Evolutionary conservation across 2,888 invertebrate species (phyloP), one percentile per base, ranked within the genome.

Genomic region (Phasia obesa): DNA sequence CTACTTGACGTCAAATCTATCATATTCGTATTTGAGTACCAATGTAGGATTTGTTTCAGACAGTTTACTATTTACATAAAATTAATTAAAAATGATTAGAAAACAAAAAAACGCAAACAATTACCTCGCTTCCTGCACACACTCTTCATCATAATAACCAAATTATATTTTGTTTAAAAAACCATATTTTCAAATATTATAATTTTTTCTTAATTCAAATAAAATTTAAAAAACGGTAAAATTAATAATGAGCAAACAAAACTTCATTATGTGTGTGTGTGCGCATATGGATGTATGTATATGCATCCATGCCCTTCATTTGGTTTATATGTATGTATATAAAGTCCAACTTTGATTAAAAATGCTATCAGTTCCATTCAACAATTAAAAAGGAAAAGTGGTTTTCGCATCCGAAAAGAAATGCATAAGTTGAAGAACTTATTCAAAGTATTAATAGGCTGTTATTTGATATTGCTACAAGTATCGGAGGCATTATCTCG

Each of bases 261-360:
- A 35, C 35, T 35, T n/a, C n/a, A n/a, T n/a, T n/a, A n/a, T n/a
- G n/a, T n/a, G n/a, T n/a, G 11, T 35, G 9, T 35, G 11, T 35
- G 13, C 38, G 15, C 64, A 67, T 70, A 65, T 74, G 1, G 21
- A 65, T 64, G 65, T 23, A 31, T 74, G 74, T 57, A 44, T n/a
- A n/a, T n/a, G 55, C 38, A 11, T 31, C 11, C 38, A 2, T 42
- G 4, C 27, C 19, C n/a, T 31, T 17, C 0, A 15, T 31, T 47
- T n/a, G 7, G 4, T 47, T 1, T 62, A 31, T 21, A 17, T 19
- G 4, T 9, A 9, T 60, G 11, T 44, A 62, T 62, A 44, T 25
- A 35, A 51, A 4, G 17, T 15, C 19, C 15, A n/a, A 49, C 17
- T 4, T 49, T 11, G 15, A 59, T 42, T 5, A 59, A 19, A 25